Evolutionary conservation across 1,140 invertebrate species (phyloP), one percentile per base, ranked within the genome.

Genomic region (Drosophila setifemur): DNA sequence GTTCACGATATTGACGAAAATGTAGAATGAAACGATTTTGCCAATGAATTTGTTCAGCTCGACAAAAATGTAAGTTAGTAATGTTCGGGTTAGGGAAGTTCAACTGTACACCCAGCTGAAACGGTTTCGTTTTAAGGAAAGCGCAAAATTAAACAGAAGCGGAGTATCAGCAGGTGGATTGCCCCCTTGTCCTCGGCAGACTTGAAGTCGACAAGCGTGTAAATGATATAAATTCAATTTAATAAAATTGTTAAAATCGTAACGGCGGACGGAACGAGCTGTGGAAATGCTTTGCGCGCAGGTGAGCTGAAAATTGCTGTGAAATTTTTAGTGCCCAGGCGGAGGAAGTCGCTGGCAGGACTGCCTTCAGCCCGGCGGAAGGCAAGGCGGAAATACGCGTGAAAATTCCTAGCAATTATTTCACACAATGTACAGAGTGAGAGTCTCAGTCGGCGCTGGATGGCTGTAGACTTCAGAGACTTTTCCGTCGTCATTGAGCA

Each of bases 191-290:
- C 54, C 28, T 8, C 28, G 42, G 57, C 47, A 73, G 79, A 86
- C 75, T 86, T 73, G 72, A 73, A 86, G 82, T 86, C 81, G 87
- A 87, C 87, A 87, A 87, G 87, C 86, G 87, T 89, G 87, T 89
- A 89, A 89, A 89, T 89, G 87, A 89, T 83, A 89, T 89, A 89
- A 89, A 89, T 89, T 89, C 81, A 89, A 89, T 89, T 89, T 89
- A 89, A 89, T 89, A 89, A 89, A 89, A 89, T 89, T 89, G 87
- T 89, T 89, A 89, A 89, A 89, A 89, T 89, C 82, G 86, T 75
- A 87, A 61, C 73, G 76, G 68, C 58, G 58, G 64, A 66, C 61
- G 58, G 33, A 64, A 83, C 70, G 60, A 86, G 69, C 74, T 85
- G 74, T 79, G 79, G 53, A 68, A 86, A 89, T 89, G 64, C 77